Conservation (phyloP, 1,140 invertebrate species). For the Pentalonia nigronervosa region DNA sequence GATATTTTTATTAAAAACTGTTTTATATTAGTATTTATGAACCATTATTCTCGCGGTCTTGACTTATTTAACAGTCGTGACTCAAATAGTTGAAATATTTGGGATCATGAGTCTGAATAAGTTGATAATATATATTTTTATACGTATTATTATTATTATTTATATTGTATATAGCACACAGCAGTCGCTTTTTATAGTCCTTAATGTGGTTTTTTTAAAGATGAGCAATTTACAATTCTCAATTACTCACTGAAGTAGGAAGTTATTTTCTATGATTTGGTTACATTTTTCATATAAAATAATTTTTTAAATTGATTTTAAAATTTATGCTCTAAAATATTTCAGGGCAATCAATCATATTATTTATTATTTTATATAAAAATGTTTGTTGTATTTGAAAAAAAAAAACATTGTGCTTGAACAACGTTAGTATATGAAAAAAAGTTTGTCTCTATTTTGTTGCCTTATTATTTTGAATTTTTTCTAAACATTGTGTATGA, state of each 20-base stretch:
- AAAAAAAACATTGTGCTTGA: too few relatives aligned
- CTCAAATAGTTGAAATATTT: neutral
- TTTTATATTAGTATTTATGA: conserved; percentile 8
- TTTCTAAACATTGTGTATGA: too few relatives aligned
- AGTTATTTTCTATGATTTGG: neutral
- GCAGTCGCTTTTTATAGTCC: neutral
- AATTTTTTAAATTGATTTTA: too few relatives aligned
- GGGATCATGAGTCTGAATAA: neutral
- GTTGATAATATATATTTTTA: neutral
- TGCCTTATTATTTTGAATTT: too few relatives aligned
- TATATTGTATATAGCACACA: neutral
- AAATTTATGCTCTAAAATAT: too few relatives aligned
- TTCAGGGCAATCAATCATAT: too few relatives aligned
- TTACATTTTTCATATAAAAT: too few relatives aligned
- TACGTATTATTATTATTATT: neutral
- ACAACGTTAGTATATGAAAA: too few relatives aligned
- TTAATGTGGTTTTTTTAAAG: neutral
- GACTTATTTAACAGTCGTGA: neutral
- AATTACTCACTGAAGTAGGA: neutral
- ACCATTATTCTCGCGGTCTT: neutral
- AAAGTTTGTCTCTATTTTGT: too few relatives aligned
- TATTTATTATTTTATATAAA: too few relatives aligned
- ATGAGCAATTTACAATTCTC: neutral
- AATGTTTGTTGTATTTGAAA: too few relatives aligned
- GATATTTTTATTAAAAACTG: conserved; percentile 6